These are phyloP conservation scores for Machimus rusticus DNA, from an alignment of 2,888 invertebrate species.

Conservation along the genomic window DNA sequence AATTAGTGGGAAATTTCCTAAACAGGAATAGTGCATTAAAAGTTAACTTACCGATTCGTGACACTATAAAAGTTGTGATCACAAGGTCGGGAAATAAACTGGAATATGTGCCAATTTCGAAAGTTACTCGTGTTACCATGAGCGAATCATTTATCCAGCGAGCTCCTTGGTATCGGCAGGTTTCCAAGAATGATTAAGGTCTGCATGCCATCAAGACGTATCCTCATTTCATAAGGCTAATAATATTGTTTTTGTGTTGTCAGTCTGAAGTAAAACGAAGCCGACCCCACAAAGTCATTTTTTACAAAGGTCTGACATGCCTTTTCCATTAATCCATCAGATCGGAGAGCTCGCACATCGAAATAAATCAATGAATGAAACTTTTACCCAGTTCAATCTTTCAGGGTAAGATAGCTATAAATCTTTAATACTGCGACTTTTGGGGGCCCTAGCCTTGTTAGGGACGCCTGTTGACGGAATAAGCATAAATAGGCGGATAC, in stretches of 20 bases:
- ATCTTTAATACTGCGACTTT: constrained; percentile 1
- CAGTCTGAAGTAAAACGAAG: constrained; percentile 3
- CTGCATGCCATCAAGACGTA: background rate
- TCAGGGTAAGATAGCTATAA: constrained; percentile 20
- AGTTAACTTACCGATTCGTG: background rate
- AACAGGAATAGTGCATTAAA: background rate
- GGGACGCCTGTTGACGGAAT: background rate
- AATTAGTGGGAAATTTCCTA: background rate
- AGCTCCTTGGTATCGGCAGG: background rate
- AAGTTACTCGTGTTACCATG: background rate
- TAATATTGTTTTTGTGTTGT: constrained; percentile 15
- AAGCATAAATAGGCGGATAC: background rate
- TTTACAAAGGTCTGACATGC: constrained; percentile 29
- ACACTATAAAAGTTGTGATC: background rate
- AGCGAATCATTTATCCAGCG: background rate
- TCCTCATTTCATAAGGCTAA: constrained; percentile 22
- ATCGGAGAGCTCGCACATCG: constrained; percentile 1
- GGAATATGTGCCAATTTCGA: background rate
- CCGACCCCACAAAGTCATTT: background rate
- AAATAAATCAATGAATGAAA: constrained; percentile 31
- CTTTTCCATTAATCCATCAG: constrained; percentile 35
- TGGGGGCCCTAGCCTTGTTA: background rate
- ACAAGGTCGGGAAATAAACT: background rate
- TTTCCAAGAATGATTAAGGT: background rate
- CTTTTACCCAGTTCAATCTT: constrained; percentile 21